Conservation (phyloP, 2,888 invertebrate species). For the Lissonota sp. region DNA sequence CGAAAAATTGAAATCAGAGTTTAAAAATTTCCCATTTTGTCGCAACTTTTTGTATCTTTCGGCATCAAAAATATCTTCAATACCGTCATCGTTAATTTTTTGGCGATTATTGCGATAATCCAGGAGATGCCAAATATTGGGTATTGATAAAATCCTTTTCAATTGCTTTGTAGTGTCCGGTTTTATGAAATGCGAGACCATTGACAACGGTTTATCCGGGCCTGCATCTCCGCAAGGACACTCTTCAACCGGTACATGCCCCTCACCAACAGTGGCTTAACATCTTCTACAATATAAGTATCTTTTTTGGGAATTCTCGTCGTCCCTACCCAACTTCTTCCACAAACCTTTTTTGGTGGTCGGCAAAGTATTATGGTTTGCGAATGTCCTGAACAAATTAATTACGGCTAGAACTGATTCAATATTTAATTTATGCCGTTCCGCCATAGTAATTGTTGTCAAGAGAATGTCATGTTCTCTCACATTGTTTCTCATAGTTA, state of each 20-base stretch:
- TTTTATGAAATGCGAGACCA: constrained; percentile 28
- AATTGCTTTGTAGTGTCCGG: background rate
- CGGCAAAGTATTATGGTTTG: constrained; percentile 25
- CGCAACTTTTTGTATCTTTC: constrained; percentile 15
- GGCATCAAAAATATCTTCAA: constrained; percentile 14
- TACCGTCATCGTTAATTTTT: constrained; percentile 26
- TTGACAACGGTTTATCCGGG: constrained; percentile 19
- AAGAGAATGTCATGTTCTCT: constrained; percentile 14
- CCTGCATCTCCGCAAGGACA: constrained; percentile 29
- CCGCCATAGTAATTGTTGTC: constrained; percentile 16
- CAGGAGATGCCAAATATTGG: constrained; percentile 26
- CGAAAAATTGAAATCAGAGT: constrained; percentile 29
- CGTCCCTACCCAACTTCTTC: constrained; percentile 28
- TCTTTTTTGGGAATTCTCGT: constrained; percentile 22
- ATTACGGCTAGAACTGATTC: constrained; percentile 29
- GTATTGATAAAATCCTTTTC: constrained; percentile 6
- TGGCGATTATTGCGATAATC: constrained; percentile 34
- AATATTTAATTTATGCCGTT: constrained; percentile 23
- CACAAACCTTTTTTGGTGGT: constrained; percentile 23
- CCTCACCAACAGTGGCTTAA: constrained; percentile 17
- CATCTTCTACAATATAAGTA: constrained; percentile 20
- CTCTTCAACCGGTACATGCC: constrained; percentile 21
- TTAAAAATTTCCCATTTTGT: constrained; percentile 9
- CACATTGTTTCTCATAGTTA: constrained; percentile 19
- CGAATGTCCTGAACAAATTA: constrained; percentile 9